Percentiles rank a stretch among this genome's conserved stretches.
These are phyloP conservation scores for Colossoma macropomum DNA, from an alignment of 2,113 vertebrate species.

Conservation along the genomic window DNA sequence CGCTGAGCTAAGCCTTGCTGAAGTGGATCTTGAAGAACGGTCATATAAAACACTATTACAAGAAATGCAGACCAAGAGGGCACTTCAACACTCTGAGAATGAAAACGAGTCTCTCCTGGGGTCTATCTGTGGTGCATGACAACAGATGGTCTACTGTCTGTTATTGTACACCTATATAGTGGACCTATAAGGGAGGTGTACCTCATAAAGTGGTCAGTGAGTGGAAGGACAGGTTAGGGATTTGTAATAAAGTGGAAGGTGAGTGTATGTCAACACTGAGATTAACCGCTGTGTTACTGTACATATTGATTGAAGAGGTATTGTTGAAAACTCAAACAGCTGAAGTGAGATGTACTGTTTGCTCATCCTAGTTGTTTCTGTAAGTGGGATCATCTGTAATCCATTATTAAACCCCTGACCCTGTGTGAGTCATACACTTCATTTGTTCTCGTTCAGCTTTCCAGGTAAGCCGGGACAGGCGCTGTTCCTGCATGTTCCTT, in stretches of 20 bases:
- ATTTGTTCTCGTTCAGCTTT: not conserved
- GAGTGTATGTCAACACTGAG: not conserved
- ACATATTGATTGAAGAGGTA: constrained; percentile 30
- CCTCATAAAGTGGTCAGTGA: not conserved
- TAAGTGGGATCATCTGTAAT: constrained; percentile 29
- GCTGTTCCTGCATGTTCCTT: not conserved
- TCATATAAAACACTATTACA: too few species aligned
- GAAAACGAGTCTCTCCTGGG: too few species aligned
- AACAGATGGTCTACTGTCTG: not conserved
- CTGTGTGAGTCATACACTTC: constrained; percentile 15
- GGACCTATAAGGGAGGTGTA: not conserved
- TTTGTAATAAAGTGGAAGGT: not conserved
- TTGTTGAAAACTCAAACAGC: constrained; percentile 28
- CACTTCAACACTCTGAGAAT: too few species aligned
- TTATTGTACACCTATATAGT: not conserved
- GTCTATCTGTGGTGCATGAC: not conserved
- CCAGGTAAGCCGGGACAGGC: not conserved
- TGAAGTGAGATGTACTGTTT: constrained; percentile 26
- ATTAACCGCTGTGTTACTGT: not conserved
- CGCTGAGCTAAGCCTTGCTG: too few species aligned
- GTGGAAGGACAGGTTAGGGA: not conserved
- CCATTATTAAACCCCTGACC: constrained; percentile 33
- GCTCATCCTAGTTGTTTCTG: constrained; percentile 9
- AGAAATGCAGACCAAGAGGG: too few species aligned
- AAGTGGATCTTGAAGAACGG: too few species aligned